Percentiles rank a stretch among this genome's conserved stretches.
phyloP scores from a whole-genome alignment of 2,113 vertebrate genomes.

The Salvator merianae region DNA sequence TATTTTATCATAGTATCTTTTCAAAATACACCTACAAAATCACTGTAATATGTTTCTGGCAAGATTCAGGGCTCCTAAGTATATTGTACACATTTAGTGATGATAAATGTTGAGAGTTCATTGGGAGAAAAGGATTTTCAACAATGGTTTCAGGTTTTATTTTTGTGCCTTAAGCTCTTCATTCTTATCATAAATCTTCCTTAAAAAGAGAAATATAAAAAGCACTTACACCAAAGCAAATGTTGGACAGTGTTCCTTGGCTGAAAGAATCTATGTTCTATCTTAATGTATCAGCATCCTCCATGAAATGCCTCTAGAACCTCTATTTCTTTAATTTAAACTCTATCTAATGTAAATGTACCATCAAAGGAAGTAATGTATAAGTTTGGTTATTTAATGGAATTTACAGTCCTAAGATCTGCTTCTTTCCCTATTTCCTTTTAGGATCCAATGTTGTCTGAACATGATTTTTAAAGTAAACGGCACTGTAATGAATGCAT shows the following conservation, averaged over 20 bases:
- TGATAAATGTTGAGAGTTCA: constrained; percentile 31
- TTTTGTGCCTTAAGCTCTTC: constrained; percentile 16
- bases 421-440: no score
- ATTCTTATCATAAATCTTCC: constrained; percentile 27
- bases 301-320: constrained; percentile 10
- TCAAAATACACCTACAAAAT: constrained; percentile 5
- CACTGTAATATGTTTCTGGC: neutral
- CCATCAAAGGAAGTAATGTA: no score
- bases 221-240: constrained; percentile 15
- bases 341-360: no score
- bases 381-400: no score
- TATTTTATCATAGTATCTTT: neutral
- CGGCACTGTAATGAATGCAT: no score
- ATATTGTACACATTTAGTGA: neutral
- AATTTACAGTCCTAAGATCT: no score
- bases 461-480: no score
- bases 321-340: no score
- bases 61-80: constrained; percentile 26
- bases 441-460: no score
- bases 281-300: constrained; percentile 25
- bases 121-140: constrained; percentile 10
- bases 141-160: constrained; percentile 30
- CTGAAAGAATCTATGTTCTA: constrained; percentile 15
- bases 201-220: constrained; percentile 9
- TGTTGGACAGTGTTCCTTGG: neutral